phyloP scores from a whole-genome alignment of 1,140 invertebrate genomes.

The Temnothorax nylanderi region DNA sequence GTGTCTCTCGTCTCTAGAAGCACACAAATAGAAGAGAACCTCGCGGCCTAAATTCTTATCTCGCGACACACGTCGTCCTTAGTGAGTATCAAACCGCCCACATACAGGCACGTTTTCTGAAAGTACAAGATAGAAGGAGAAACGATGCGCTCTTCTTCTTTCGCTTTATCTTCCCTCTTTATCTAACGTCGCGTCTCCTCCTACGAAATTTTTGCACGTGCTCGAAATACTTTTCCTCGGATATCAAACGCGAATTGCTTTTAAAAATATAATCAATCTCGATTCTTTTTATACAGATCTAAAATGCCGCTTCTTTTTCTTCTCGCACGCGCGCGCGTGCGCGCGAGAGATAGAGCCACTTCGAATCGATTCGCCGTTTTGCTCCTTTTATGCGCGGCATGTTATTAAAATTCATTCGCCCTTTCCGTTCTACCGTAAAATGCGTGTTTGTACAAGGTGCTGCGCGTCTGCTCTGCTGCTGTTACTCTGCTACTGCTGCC shows the following conservation, averaged over 20 bases:
- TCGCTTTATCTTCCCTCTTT: not conserved
- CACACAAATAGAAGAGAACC: conserved; percentile 66
- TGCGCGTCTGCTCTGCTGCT: not conserved
- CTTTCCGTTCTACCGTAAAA: conserved; percentile 39
- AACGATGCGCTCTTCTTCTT: not conserved
- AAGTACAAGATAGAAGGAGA: conserved; percentile 19
- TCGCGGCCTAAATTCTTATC: conserved; percentile 49
- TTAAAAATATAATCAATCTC: conserved; percentile 56
- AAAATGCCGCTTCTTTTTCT: not conserved
- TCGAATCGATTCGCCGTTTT: conserved; percentile 22
- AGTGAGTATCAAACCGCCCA: conserved; percentile 34
- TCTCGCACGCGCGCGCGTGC: not conserved
- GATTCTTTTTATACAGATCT: conserved; percentile 16
- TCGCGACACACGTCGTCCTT: conserved; percentile 28
- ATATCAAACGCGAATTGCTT: conserved; percentile 45
- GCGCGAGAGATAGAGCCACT: conserved; percentile 12
- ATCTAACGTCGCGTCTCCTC: not conserved
- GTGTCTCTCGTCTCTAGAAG: conserved; percentile 72
- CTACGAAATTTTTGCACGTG: not conserved
- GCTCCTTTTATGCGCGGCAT: conserved; percentile 11
- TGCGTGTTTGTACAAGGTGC: conserved; percentile 53
- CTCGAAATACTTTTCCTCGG: not conserved
- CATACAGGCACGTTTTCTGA: conserved; percentile 45
- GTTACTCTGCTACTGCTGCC: not conserved
- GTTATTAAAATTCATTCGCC: conserved; percentile 47